phyloP scores from a whole-genome alignment of 2,113 vertebrate species.

The Alouatta palliata region DNA sequence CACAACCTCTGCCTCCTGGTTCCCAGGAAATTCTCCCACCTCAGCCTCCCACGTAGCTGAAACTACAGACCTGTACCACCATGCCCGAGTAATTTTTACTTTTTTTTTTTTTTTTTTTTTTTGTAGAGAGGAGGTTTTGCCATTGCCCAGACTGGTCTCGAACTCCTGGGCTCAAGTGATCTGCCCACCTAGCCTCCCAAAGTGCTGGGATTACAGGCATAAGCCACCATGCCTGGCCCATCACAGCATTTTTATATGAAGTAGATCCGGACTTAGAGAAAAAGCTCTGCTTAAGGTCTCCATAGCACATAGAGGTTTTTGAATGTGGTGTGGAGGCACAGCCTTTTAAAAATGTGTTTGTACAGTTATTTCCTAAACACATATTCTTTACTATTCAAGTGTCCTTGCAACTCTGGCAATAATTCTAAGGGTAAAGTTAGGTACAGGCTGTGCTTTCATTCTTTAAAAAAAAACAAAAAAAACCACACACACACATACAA shows the following conservation, averaged over 20 bases:
- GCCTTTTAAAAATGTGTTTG: background rate
- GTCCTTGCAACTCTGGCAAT: constrained; percentile 43
- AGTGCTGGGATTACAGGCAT: too few relatives aligned
- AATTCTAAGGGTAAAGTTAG: constrained; percentile 61
- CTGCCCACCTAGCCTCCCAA: too few relatives aligned
- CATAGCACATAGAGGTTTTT: background rate
- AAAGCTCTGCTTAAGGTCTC: background rate
- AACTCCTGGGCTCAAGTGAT: background rate
- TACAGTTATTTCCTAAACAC: constrained; percentile 9
- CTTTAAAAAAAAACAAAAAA: constrained; percentile 33
- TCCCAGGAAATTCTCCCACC: too few relatives aligned
- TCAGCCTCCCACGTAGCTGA: too few relatives aligned
- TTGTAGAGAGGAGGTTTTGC: too few relatives aligned
- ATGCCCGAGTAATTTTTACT: too few relatives aligned
- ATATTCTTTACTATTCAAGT: constrained; percentile 59
- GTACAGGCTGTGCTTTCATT: constrained; percentile 45
- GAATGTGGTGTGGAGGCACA: background rate
- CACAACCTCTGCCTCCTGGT: too few relatives aligned
- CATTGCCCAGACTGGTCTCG: too few relatives aligned
- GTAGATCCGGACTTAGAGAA: background rate
- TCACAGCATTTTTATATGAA: background rate
- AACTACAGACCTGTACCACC: too few relatives aligned
- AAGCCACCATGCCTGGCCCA: too few relatives aligned
- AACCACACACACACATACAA: too few relatives aligned
- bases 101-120: too few relatives aligned